Conservation (phyloP, 2,113 vertebrate species). For the Tretioscincus oriximinensis region DNA sequence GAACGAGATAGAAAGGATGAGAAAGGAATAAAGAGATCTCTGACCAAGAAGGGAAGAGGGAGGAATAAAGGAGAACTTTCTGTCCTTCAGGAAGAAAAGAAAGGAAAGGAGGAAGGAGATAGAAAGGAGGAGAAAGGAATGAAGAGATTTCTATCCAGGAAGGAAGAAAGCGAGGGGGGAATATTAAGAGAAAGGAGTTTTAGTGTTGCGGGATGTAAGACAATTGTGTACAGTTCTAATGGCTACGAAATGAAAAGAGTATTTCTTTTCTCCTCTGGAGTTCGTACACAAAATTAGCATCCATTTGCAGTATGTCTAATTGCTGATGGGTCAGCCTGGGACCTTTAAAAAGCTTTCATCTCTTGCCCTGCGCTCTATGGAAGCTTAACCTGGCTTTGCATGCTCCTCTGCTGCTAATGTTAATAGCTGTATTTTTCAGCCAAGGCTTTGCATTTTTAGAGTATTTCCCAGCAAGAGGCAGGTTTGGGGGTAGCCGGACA, state of each 20-base stretch:
- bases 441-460: background rate
- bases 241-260: conserved; percentile 35
- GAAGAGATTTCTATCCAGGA: too few species aligned
- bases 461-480: conserved; percentile 20
- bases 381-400: conserved; percentile 31
- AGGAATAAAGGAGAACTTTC: too few species aligned
- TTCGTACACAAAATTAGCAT: conserved; percentile 45
- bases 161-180: too few species aligned
- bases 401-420: conserved; percentile 24
- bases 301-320: conserved; percentile 43
- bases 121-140: too few species aligned
- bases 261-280: conserved; percentile 23
- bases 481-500: background rate
- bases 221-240: conserved; percentile 50
- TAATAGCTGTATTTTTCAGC: conserved; percentile 31
- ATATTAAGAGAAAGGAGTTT: background rate
- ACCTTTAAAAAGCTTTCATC: conserved; percentile 51
- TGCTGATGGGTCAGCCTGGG: conserved; percentile 45
- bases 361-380: conserved; percentile 30
- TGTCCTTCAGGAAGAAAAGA: too few species aligned
- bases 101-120: too few species aligned
- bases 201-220: conserved; percentile 22
- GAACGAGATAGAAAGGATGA: too few species aligned
- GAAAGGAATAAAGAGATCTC: too few species aligned
- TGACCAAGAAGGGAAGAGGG: too few species aligned